phyloP scores from a whole-genome alignment of 2,888 invertebrate genomes.

The Athalia cordata region DNA sequence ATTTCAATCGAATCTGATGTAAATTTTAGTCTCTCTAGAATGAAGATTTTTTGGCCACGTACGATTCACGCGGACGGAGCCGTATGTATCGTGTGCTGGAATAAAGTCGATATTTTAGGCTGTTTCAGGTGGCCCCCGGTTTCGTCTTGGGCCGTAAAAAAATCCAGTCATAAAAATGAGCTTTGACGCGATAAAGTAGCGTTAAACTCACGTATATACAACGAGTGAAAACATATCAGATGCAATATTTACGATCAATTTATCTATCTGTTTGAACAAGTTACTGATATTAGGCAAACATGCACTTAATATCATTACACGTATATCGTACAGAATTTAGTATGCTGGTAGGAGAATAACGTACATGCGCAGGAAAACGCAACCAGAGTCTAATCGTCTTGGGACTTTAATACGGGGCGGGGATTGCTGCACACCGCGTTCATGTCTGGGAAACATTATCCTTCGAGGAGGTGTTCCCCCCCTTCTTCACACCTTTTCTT shows the following conservation, averaged over 20 bases:
- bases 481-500: background rate
- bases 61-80: conserved; percentile 16
- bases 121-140: conserved; percentile 15
- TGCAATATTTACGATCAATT: conserved; percentile 36
- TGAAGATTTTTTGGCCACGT: background rate
- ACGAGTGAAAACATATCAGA: conserved; percentile 17
- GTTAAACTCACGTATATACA: conserved; percentile 19
- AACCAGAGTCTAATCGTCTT: conserved; percentile 56
- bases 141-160: conserved; percentile 23
- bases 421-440: conserved; percentile 27
- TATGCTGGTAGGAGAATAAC: conserved; percentile 43
- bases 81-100: background rate
- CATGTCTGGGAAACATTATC: conserved; percentile 44
- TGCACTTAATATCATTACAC: conserved; percentile 64
- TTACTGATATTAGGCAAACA: background rate
- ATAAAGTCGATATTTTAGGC: conserved; percentile 30
- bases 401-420: conserved; percentile 38
- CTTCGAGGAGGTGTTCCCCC: conserved; percentile 20
- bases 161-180: conserved; percentile 35
- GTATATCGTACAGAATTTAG: conserved; percentile 37
- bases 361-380: conserved; percentile 56
- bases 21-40: background rate
- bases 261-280: conserved; percentile 31
- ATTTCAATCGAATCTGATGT: conserved; percentile 3
- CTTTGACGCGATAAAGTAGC: conserved; percentile 36